Base-by-base conservation (phyloP, 2,888 invertebrate genomes). In the Pandemis cinnamomeana region DNA sequence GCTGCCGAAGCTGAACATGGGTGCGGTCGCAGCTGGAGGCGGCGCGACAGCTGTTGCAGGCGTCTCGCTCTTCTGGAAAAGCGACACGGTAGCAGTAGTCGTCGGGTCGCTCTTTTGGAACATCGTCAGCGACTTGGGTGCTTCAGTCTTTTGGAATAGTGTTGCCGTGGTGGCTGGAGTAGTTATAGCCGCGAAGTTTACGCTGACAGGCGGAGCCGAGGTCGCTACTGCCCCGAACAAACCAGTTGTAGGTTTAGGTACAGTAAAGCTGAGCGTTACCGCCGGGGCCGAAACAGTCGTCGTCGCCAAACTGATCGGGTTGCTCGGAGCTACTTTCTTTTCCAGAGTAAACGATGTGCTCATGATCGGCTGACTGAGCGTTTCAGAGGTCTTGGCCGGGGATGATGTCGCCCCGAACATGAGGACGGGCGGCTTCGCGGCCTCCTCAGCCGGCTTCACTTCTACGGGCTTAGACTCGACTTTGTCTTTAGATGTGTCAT, bases 1-100 rank as follows among this genome's bases (percentile, higher is more conserved):
- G 15, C 61, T 79, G 1, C 89, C 88, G 71, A 91, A 91, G 77
- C 81, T 86, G 72, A 92, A 93, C 41, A 89, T 62, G n/a, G 88
- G 80, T 2, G 83, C 77, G 13, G 83, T 55, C 0, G 80, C 46
- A 4, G 80, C 73, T 6, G 75, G 11, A 8, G 81, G 46, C 41
- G 77, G 79, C 44, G 36, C 53, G 11, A 20, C 48, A 66, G 51
- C 51, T 7, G 71, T 10, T 10, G 64, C 61, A 13, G 67, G 13
- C 8, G 70, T n/a, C 46, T 75, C 71, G 36, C 61, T 74, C 42
- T 76, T 75, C 66, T 75, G 69, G 67, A 76, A 76, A n/a, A 69
- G 63, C 7, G 77, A 63, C 8, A 78, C 66, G 2, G 72, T 67
- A 4, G 48, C 60, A 60, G 48, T 41, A 7, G 71, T 13, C 13